Evolutionary conservation across 2,888 invertebrate genomes (phyloP), one percentile per base, ranked within the genome.

Genomic region (Agrotis clavis): DNA sequence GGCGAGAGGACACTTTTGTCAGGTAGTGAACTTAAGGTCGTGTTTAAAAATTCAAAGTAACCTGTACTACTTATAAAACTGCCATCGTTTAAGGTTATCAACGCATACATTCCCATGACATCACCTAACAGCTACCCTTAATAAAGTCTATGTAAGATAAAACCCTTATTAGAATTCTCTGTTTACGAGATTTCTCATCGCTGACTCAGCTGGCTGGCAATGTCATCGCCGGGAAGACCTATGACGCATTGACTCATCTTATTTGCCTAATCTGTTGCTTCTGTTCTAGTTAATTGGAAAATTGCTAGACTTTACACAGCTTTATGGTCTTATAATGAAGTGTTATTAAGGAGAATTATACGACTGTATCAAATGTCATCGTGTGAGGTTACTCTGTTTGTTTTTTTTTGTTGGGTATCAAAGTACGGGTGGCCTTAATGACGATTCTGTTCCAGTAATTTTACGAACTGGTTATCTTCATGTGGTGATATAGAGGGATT

Each of bases 151-250:
- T 82, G 70, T 70, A 73, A 81, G 61, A 73, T 75, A 70, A 82
- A 67, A 73, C 70, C 74, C 81, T 61, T 81, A 80, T 81, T 83
- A 82, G 45, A 61, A 82, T 84, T 71, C 64, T 61, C 72, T 13
- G 63, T 67, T 61, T 21, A 71, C 56, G 66, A 83, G 76, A 82
- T 82, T 81, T 84, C 79, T 83, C 79, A 63, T 51, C 41, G 72
- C 61, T 85, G 85, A 83, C 71, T 85, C 82, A 83, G 75, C 57
- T 71, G 72, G 61, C 82, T 63, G 73, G 61, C 74, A 75, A 78
- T 82, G 83, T 85, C 83, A 81, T 65, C 70, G 59, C 25, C 75
- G 74, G 71, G 70, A 82, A 83, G 75, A 63, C 77, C 84, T 73
- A 35, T 79, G 66, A 74, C 45, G 71, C 70, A 70, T 69, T 62